Evolutionary conservation across 2,888 invertebrate genomes (phyloP).

Genomic region (Drosophila rellima): DNA sequence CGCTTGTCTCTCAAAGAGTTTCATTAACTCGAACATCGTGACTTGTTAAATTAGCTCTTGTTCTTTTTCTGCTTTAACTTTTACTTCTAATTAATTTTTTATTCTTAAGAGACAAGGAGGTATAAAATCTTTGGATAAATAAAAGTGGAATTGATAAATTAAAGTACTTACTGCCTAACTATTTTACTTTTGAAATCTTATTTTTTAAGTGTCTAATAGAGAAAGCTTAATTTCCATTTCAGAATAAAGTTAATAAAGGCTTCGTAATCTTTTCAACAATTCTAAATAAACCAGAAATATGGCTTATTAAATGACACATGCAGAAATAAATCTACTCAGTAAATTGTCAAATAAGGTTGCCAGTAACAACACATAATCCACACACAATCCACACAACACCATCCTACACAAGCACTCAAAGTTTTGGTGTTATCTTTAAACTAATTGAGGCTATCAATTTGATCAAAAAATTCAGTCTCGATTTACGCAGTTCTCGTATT

Average conservation of each 20-base stretch:
- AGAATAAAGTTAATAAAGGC: no score
- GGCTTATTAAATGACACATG: slow-evolving; percentile 2
- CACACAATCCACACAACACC: slow-evolving; percentile 20
- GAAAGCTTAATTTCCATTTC: no score
- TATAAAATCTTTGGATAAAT: no score
- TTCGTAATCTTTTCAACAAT: neutral
- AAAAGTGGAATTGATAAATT: no score
- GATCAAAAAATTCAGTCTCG: slow-evolving; percentile 41
- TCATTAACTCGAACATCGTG: slow-evolving; percentile 14
- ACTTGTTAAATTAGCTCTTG: slow-evolving; percentile 10
- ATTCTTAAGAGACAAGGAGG: no score
- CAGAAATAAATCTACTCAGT: neutral
- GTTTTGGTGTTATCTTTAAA: slow-evolving; percentile 45
- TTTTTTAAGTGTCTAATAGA: no score
- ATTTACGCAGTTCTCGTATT: slow-evolving; percentile 47
- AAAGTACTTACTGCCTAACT: no score
- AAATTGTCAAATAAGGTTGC: slow-evolving; percentile 44
- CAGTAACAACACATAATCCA: slow-evolving; percentile 10
- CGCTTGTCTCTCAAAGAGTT: neutral
- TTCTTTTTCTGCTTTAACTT: no score
- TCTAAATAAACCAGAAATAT: neutral
- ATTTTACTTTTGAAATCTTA: no score
- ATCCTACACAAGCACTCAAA: slow-evolving; percentile 1
- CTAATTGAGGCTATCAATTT: slow-evolving; percentile 64
- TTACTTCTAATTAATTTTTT: neutral